Base-by-base conservation (phyloP, 2,888 invertebrate species). In the Erebia aethiops region DNA sequence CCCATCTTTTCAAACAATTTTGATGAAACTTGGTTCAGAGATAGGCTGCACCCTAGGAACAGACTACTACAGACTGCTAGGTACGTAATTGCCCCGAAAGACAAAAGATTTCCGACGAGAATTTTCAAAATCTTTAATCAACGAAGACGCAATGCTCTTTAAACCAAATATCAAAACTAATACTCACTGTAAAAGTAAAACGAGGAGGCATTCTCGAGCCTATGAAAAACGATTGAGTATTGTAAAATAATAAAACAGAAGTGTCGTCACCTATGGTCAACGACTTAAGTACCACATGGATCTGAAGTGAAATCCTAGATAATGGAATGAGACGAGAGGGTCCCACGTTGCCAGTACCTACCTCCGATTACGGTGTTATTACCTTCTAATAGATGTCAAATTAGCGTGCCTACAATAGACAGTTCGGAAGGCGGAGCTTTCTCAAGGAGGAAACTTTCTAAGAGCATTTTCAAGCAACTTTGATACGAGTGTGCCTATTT, bases 311-410 rank as follows among this genome's bases (percentile, higher is more conserved):
- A 85, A 86, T 80, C 80, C 79, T 81, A 81, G 82, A 87, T 87
- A 88, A 87, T 88, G 84, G 86, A 88, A 87, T 87, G 84, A 86
- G 83, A 78, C 81, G 76, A 76, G 79, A 79, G 77, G 76, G 73
- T 87, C 88, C 84, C 87, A 87, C 88, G 86, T 72, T 51, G 58
- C 70, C 68, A 65, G 62, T 58, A 54, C n/a, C 41, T 46, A 62
- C 41, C 49, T 52, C 62, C 72, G 69, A 74, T 74, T 74, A 71
- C 63, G 52, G 70, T 60, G 68, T 69, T 70, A 71, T 67, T 67
- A 67, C 67, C 67, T 58, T 14, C 69, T 72, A 74, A 74, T 72
- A 72, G 62, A 69, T 71, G 64, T 67, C 75, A 74, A 72, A 71
- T 75, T 75, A 75, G 64, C 67, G 18, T 26, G 58, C 62, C 63